Conservation (phyloP, 2,888 invertebrate species). For the Escarpia spicata region DNA sequence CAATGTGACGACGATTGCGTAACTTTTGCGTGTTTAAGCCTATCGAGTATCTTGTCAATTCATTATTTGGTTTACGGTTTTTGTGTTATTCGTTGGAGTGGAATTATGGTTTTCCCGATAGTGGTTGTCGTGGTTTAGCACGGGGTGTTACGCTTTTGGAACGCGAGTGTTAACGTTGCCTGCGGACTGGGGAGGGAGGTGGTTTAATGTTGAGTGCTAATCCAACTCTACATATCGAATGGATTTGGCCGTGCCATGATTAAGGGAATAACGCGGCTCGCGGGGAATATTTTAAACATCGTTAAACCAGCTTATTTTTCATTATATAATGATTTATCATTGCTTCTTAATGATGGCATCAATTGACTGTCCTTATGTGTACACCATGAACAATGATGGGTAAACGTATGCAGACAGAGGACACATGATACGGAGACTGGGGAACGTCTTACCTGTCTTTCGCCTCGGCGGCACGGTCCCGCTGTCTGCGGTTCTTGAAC, state of each 20-base stretch:
- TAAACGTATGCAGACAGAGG: background rate
- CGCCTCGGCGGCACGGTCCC: conserved; percentile 90
- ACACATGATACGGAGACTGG: background rate
- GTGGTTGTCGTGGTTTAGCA: background rate
- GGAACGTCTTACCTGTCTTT: conserved; percentile 83
- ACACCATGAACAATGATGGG: background rate
- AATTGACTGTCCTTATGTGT: background rate
- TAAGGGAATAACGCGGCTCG: background rate
- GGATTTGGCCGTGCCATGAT: background rate
- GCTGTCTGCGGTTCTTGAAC: conserved; percentile 89
- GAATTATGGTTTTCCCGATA: background rate
- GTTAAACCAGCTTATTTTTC: background rate
- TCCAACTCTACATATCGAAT: background rate
- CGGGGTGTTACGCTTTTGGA: background rate
- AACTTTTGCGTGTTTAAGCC: background rate
- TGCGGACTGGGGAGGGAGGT: background rate
- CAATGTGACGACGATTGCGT: background rate
- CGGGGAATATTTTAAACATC: background rate
- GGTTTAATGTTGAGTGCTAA: background rate
- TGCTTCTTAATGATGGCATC: background rate
- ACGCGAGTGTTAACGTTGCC: background rate
- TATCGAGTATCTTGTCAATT: background rate
- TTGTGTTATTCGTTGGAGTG: background rate
- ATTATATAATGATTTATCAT: background rate
- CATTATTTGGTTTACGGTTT: background rate